A percentile compares a stretch with the other conserved stretches of the same genome.
These are phyloP conservation scores for Leistus spinibarbis DNA, from an alignment of 2,888 invertebrate species.

Conservation along the genomic window DNA sequence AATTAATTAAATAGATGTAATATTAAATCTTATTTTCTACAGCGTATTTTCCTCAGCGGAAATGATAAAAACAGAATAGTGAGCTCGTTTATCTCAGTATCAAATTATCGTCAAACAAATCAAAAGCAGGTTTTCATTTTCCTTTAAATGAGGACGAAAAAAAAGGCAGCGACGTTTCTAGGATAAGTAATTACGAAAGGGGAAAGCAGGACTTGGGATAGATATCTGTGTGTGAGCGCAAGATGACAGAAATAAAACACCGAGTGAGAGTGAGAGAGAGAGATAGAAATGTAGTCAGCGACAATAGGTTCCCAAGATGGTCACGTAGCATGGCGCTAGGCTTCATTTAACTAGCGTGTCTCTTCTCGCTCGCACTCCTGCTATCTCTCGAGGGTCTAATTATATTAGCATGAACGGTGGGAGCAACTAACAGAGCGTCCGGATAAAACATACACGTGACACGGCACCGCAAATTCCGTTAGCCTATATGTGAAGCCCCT, in stretches of 20 bases:
- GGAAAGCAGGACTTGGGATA: neutral
- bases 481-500: neutral
- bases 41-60: too few relatives aligned
- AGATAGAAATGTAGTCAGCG: too few relatives aligned
- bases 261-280: too few relatives aligned
- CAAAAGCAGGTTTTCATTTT: neutral
- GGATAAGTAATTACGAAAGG: neutral
- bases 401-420: neutral
- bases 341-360: neutral
- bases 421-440: neutral
- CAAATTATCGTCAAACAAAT: neutral
- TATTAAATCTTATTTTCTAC: too few relatives aligned
- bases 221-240: neutral
- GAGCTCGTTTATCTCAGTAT: too few relatives aligned
- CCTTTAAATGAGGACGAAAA: neutral
- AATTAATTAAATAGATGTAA: too few relatives aligned
- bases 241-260: neutral
- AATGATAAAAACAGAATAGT: too few relatives aligned
- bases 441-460: neutral
- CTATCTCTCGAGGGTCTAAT: neutral
- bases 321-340: neutral
- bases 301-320: neutral
- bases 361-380: neutral
- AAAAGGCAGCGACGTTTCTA: neutral
- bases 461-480: neutral